Base-by-base conservation (phyloP, 2,888 invertebrate genomes). In the Polyommatus iphigenia region DNA sequence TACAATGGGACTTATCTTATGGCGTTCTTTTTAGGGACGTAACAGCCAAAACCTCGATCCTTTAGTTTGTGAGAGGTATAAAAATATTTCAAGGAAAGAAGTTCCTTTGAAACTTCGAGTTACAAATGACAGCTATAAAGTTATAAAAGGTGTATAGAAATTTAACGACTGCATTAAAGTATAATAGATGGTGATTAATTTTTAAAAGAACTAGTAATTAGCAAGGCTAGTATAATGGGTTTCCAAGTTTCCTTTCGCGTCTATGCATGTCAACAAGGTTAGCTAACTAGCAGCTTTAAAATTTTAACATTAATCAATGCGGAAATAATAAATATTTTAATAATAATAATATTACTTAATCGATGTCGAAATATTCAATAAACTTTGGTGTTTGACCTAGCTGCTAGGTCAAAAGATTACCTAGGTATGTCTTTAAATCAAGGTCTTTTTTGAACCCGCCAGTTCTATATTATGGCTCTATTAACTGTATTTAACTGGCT, bases 11-110 rank as follows among this genome's bases (percentile, higher is more conserved):
- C 83, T 84, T 85, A 85, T 82, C 82, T 79, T 79, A 80, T 79
- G 82, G 81, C 82, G 83, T 85, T 86, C 86, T 85, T 84, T 86
- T 86, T 79, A 77, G 84, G 82, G 81, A 81, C 77, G 79, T 83
- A 85, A 85, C 86, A 78, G 76, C 54, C 13, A 77, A 80, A 84
- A 81, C 83, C 79, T 46, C 83, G 80, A 87, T 86, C 84, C 84
- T 84, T 79, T 78, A 84, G 84, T 84, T 87, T 84, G 20, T 15
- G 29, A 67, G 67, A 67, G 1, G 67, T 67, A 77, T 77, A 24
- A 77, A 76, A 59, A 67, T 24, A 76, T 76, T 76, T 29, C 71
- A 57, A 57, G 41, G 36, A 18, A 67, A 32, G 73, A 71, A 6
- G 32, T 57, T 41, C 24, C 67, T 67, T 78, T 78, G 57, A 20